Base-by-base conservation (phyloP, 2,888 invertebrate species). In the Hylaea fasciaria region DNA sequence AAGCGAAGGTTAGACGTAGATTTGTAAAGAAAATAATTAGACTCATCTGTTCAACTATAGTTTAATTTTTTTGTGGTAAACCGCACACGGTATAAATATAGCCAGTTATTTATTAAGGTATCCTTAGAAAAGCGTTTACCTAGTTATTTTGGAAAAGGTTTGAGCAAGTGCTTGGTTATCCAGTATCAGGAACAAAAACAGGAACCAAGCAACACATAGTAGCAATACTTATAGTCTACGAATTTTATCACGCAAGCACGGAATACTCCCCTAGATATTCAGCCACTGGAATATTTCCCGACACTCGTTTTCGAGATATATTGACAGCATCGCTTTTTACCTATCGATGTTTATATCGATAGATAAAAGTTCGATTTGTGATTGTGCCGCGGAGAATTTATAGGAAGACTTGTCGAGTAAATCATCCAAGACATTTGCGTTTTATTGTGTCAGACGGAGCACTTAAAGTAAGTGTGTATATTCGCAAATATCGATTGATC, bases 361-460 rank as follows among this genome's bases (percentile, higher is more conserved):
- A 57, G 43, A 57, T 62, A 54, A 57, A 53, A 57, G 40, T 53
- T 62, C 57, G 45, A 62, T 57, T 57, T 57, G 57, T 43, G 57
- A 53, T 41, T 46, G 49, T 41, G 48, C 50, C 50, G 45, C 16
- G 50, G 46, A 35, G 29, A 50, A 54, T 50, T 54, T 54, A 57
- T 57, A 57, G 32, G 37, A 13, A 49, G 49, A 46, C 12, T 54
- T 16, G 50, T 10, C 16, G 50, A 54, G 54, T 62, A 62, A 62
- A 62, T 57, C 54, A 62, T 62, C 48, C 28, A 53, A 47, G 39
- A 50, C 54, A 57, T 58, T 62, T 57, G 57, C 50, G 52, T 57
- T 57, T 52, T 58, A 58, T 63, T 63, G 51, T 58, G 52, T 55
- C 51, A 51, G n/a, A 39, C 45, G n/a, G 40, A 62, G 55, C 54